Base-by-base conservation (phyloP, 2,888 invertebrate genomes). In the Leptinotarsa peninsularis region DNA sequence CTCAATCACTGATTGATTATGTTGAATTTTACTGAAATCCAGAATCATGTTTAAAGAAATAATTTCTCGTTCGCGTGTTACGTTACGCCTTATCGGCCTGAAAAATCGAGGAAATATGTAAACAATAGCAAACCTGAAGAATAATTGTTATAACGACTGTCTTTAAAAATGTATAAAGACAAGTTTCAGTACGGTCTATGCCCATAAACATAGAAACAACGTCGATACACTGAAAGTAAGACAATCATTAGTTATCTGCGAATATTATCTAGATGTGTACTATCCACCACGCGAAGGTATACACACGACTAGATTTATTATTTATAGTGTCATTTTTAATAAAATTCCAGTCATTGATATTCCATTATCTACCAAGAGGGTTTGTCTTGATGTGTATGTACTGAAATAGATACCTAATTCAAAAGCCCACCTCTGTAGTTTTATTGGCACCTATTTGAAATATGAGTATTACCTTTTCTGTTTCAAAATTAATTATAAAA, bases 311-410 rank as follows among this genome's bases (percentile, higher is more conserved):
- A 79, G 83, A 87, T 87, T 84, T 84, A 87, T 88, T 86, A 87
- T 88, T 87, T 86, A 88, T 84, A 84, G 85, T 86, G 85, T 84
- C 84, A 84, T 87, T 87, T 87, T 86, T 86, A 86, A 87, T 87
- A 86, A 83, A 86, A 77, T 76, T 76, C 23, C n/a, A 76, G 78
- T 75, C 73, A 67, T 72, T 72, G 73, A 76, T 76, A 77, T 71
- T 76, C 71, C 74, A 76, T 76, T 78, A 72, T 18, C 67, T 54
- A 67, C 67, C 52, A 73, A 69, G 33, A 66, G 23, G 18, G 18
- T 71, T 71, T 73, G 73, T 74, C 74, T 72, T 73, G 23, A 74
- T 74, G 73, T 74, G 56, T 74, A 70, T 74, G 43, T 69, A 49
- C 27, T 54, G n/a, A 54, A 50, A 15, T 27, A 33, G 33, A 68